Conservation (phyloP, 2,113 vertebrate species). For the Raphicerus campestris region DNA sequence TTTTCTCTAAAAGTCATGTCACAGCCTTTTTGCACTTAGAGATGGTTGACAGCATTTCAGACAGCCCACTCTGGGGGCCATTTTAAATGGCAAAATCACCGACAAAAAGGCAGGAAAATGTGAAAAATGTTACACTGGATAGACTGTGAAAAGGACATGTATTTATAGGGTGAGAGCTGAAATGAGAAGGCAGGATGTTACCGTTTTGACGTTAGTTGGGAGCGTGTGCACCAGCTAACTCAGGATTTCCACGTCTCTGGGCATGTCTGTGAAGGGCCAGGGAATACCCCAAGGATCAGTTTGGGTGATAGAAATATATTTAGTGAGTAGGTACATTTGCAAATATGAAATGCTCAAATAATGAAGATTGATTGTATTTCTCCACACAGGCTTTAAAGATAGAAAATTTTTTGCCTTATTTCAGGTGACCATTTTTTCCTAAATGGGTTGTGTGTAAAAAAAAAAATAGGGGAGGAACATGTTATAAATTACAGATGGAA, state of each 20-base stretch:
- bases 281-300: neutral
- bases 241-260: neutral
- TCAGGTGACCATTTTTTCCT: neutral
- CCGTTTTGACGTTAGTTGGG: neutral
- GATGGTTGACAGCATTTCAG: neutral
- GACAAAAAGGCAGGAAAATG: neutral
- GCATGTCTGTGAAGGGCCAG: neutral
- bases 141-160: neutral
- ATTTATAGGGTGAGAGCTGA: neutral
- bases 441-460: neutral
- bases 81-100: neutral
- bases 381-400: neutral
- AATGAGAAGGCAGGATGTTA: neutral
- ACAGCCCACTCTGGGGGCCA: neutral
- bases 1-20: neutral
- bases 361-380: neutral
- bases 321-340: neutral
- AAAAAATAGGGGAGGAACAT: neutral
- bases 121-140: neutral
- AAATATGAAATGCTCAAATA: neutral
- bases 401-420: neutral
- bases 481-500: neutral
- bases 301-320: neutral
- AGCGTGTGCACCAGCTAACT: accelerated
- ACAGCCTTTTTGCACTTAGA: neutral